Evolutionary conservation across 2,888 invertebrate species (phyloP).

Genomic region (Galerucella nymphaeae): DNA sequence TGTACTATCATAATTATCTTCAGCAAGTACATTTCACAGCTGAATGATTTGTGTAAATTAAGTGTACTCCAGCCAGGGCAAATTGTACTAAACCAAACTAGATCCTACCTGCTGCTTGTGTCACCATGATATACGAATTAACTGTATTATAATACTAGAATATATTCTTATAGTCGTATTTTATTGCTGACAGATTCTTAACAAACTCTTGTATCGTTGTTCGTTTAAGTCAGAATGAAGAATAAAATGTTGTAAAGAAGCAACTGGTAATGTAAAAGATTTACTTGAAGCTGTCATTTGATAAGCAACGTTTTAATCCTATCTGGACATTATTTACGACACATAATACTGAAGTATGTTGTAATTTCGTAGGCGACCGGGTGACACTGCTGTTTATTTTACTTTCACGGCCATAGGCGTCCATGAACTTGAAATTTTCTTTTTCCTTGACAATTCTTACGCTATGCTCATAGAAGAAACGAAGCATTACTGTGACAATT

Average conservation of each 20-base stretch:
- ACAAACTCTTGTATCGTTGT: neutral
- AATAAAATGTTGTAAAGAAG: constrained; percentile 18
- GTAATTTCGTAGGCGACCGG: constrained; percentile 43
- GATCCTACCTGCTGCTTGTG: too few species aligned
- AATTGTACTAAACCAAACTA: too few species aligned
- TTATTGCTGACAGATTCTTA: neutral
- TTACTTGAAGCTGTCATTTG: constrained; percentile 37
- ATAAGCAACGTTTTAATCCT: constrained; percentile 42
- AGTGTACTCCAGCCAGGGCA: too few species aligned
- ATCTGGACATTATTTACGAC: constrained; percentile 34
- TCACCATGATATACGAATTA: too few species aligned
- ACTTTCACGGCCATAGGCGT: constrained; percentile 35
- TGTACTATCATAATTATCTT: too few species aligned
- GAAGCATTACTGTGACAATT: too few species aligned
- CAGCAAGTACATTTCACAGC: too few species aligned
- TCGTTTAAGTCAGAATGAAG: constrained; percentile 9
- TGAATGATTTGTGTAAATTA: too few species aligned
- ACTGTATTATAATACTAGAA: neutral
- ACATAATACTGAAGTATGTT: constrained; percentile 38
- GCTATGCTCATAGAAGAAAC: too few species aligned
- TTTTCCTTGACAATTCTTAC: neutral
- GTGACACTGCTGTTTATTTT: constrained; percentile 37
- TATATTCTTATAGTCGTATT: neutral
- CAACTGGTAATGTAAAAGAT: constrained; percentile 25
- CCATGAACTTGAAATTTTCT: neutral